Evolutionary conservation across 2,888 invertebrate species (phyloP).

Genomic region (Protodeltote pygarga): DNA sequence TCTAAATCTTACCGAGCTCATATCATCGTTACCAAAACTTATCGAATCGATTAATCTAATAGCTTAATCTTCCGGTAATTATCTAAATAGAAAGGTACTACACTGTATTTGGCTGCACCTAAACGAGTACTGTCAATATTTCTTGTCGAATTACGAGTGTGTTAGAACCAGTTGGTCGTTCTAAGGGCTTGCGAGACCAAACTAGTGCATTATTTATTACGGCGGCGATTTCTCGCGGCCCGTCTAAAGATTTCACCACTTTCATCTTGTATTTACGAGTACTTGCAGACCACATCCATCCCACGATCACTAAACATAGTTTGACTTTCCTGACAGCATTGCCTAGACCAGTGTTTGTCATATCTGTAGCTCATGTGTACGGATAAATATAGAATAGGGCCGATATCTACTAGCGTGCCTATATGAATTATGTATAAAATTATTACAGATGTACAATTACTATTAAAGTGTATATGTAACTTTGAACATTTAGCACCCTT

Average conservation of each 20-base stretch:
- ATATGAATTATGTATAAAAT: neutral
- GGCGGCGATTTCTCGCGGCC: slow-evolving; percentile 79
- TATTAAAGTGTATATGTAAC: too few species aligned
- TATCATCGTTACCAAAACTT: slow-evolving; percentile 38
- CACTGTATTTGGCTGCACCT: slow-evolving; percentile 46
- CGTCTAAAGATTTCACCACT: slow-evolving; percentile 82
- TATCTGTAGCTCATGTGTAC: slow-evolving; percentile 14
- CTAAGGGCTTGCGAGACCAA: slow-evolving; percentile 76
- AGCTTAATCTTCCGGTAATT: slow-evolving; percentile 48
- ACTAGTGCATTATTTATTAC: slow-evolving; percentile 85
- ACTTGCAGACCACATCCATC: slow-evolving; percentile 62
- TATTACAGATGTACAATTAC: neutral
- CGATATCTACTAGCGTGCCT: too few species aligned
- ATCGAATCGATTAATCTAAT: slow-evolving; percentile 47
- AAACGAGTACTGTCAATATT: slow-evolving; percentile 54
- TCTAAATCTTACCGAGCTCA: slow-evolving; percentile 43
- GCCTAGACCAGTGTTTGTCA: slow-evolving; percentile 5
- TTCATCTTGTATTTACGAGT: slow-evolving; percentile 79
- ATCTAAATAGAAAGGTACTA: slow-evolving; percentile 47
- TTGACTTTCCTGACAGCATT: slow-evolving; percentile 17
- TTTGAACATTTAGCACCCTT: too few species aligned
- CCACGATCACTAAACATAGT: slow-evolving; percentile 55
- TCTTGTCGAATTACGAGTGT: slow-evolving; percentile 63
- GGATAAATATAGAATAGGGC: neutral
- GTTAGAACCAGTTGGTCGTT: slow-evolving; percentile 69